Evolutionary conservation across 2,797 vertebrate species (phyloP).

Genomic region (Chaetodon trifasciatus): DNA sequence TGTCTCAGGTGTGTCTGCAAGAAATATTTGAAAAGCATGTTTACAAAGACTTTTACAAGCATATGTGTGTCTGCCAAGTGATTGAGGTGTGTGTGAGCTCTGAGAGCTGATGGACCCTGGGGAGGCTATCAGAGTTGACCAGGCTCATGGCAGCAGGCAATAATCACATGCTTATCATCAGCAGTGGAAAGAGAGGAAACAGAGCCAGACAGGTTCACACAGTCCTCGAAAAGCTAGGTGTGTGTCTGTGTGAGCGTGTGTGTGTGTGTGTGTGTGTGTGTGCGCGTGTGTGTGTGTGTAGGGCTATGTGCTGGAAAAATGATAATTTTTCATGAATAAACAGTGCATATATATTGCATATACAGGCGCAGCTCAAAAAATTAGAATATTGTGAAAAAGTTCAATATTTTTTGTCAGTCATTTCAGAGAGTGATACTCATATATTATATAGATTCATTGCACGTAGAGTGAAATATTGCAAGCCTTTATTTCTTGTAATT

Average conservation of each 20-base stretch:
- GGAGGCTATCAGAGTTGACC: constrained; percentile 55
- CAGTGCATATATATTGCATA: no score
- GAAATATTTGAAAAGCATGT: neutral
- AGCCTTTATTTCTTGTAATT: no score
- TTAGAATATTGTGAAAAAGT: no score
- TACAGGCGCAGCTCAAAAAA: no score
- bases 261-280: constrained; percentile 9
- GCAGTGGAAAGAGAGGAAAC: constrained; percentile 40
- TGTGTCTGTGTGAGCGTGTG: neutral
- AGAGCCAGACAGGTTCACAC: constrained; percentile 37
- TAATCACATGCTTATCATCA: constrained; percentile 57
- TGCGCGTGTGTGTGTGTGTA: constrained; percentile 3
- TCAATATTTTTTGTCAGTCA: no score
- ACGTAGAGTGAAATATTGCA: no score
- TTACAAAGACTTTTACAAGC: neutral
- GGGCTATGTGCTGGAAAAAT: constrained; percentile 2
- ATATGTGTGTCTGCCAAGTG: constrained; percentile 25
- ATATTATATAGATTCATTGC: no score
- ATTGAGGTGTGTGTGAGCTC: constrained; percentile 52
- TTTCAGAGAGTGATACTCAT: no score
- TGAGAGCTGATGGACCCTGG: constrained; percentile 46
- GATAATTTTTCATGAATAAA: constrained; percentile 6
- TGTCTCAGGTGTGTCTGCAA: neutral
- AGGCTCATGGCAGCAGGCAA: constrained; percentile 38
- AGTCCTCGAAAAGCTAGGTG: constrained; percentile 22